Evolutionary conservation across 2,888 invertebrate species (phyloP), one percentile per base, ranked within the genome.

Genomic region (Ochlodes sylvanus): DNA sequence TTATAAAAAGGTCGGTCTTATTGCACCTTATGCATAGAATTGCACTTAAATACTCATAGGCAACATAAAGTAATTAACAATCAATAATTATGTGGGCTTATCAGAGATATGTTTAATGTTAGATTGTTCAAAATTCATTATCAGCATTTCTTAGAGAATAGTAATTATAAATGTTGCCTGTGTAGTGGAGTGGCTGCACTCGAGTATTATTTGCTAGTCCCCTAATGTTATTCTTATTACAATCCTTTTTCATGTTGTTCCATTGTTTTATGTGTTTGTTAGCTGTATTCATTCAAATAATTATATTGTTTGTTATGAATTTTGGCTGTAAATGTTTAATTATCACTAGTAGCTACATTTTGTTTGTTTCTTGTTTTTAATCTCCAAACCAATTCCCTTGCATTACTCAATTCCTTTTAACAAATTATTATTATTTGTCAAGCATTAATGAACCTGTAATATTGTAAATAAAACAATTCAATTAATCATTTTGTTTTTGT

Each of bases 1-100:
- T 86, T 89, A 86, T 79, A 87, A 80, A 80, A 91, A 92, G 92
- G 92, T 92, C 88, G 84, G 92, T 92, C 76, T 76, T 69, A 74
- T 77, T 76, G 75, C 75, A 77, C 75, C 72, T 72, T 73, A 62
- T 74, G 75, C 67, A 67, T 67, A 67, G 61, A 70, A 69, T 70
- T 71, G 73, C 75, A 77, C 71, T 69, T 60, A 50, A 73, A 70
- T 75, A 69, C 80, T 86, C 85, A 82, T 84, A 85, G 85, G 85
- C 85, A 88, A 88, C 86, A 81, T 82, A 42, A 21, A 70, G 65
- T 73, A 71, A 63, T 50, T 56, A 57, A 57, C 38, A n/a, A 21
- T 38, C 27, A 38, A 27, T 44, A n/a, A 17, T 27, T 57, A 70
- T 56, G 71, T 72, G 63, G 70, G 70, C 72, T 72, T 73, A 61